Percentiles rank a stretch among this genome's conserved stretches.
Conservation (phyloP, 2,888 invertebrate species). For the Drosophila hamatofila region DNA sequence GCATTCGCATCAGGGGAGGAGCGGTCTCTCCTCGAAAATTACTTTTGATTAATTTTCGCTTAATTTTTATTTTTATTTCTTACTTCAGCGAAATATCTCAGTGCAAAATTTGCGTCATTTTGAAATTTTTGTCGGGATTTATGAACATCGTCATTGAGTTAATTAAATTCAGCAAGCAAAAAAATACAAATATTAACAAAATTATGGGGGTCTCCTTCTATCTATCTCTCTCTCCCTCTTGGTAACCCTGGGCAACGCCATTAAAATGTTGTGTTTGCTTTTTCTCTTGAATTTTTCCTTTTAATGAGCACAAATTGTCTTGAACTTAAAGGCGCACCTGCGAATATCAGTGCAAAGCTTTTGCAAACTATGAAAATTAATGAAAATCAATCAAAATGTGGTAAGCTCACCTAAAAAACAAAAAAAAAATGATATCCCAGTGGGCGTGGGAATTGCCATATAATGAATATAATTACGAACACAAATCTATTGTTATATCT, state of each 20-base stretch:
- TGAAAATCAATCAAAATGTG: conserved; percentile 25
- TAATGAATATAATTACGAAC: conserved; percentile 33
- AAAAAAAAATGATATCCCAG: background rate
- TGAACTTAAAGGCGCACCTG: conserved; percentile 62
- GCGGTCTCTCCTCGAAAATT: conserved; percentile 45
- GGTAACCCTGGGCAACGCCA: conserved; percentile 69
- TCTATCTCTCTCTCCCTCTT: conserved; percentile 4
- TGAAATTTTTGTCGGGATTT: conserved; percentile 70
- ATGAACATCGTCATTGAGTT: conserved; percentile 72
- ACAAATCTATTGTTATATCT: conserved; percentile 34
- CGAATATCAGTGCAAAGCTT: conserved; percentile 21
- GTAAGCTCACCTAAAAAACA: background rate
- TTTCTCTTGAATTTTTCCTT: conserved; percentile 63
- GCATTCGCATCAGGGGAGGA: conserved; percentile 2
- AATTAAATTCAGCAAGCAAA: conserved; percentile 64
- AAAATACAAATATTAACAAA: conserved; percentile 68
- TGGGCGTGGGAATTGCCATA: conserved; percentile 49
- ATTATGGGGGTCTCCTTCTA: conserved; percentile 53
- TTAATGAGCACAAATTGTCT: conserved; percentile 76
- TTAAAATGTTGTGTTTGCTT: conserved; percentile 46
- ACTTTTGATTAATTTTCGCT: conserved; percentile 81
- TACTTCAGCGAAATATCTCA: conserved; percentile 67
- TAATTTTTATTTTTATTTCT: conserved; percentile 81
- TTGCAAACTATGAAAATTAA: conserved; percentile 24
- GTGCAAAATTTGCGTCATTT: conserved; percentile 72